phyloP scores from a whole-genome alignment of 2,797 vertebrate genomes.

The Catamblyrhynchus diadema region DNA sequence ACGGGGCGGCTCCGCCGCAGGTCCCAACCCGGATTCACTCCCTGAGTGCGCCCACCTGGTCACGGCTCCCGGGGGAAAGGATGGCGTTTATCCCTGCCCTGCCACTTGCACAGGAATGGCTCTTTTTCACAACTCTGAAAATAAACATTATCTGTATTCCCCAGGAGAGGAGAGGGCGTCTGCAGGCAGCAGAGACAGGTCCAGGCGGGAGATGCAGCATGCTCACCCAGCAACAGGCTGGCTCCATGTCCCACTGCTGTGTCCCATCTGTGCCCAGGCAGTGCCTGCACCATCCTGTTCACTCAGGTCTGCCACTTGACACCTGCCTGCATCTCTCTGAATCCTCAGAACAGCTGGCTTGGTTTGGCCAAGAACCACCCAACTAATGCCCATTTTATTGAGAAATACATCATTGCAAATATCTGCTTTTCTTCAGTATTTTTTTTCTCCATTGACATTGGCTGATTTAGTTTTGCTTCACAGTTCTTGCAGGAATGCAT shows the following conservation, averaged over 20 bases:
- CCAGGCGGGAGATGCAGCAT: neutral
- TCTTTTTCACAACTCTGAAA: neutral
- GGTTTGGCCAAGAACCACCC: neutral
- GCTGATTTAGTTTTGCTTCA: neutral
- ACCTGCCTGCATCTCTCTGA: neutral
- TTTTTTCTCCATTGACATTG: neutral
- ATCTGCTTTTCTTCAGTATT: neutral
- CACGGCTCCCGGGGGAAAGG: neutral
- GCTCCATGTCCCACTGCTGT: neutral
- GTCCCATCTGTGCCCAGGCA: accelerated
- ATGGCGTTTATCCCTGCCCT: neutral
- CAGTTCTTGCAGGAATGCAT: neutral
- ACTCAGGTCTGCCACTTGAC: accelerated
- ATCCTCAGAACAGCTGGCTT: neutral
- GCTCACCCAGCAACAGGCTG: accelerated
- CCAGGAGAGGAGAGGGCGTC: neutral
- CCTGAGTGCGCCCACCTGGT: accelerated
- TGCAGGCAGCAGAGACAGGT: accelerated
- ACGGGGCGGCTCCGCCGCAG: neutral
- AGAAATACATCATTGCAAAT: neutral
- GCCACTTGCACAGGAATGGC: neutral
- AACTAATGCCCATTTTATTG: neutral
- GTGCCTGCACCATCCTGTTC: accelerated
- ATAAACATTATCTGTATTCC: neutral
- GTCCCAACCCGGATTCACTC: neutral